Conservation (phyloP, 2,888 invertebrate genomes). For the Diloba caeruleocephala region DNA sequence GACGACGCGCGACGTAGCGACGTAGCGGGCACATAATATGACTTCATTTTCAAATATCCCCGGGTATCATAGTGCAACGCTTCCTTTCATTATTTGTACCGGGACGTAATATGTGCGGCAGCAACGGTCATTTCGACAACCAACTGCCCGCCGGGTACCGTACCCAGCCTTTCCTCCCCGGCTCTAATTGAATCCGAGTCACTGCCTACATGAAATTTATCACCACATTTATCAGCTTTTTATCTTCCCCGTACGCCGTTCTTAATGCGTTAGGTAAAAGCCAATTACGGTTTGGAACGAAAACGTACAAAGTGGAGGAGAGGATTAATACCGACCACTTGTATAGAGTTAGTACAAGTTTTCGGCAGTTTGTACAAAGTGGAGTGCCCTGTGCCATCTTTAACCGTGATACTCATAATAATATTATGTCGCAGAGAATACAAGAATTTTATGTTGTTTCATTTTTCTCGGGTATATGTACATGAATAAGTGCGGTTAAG, state of each 20-base stretch:
- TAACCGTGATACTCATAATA: constrained; percentile 10
- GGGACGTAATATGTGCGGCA: constrained; percentile 36
- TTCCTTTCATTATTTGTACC: constrained; percentile 45
- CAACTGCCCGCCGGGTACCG: constrained; percentile 47
- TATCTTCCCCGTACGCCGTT: constrained; percentile 62
- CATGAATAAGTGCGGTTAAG: constrained; percentile 39
- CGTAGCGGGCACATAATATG: constrained; percentile 27
- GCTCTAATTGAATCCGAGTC: constrained; percentile 71
- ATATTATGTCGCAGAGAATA: constrained; percentile 1
- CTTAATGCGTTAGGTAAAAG: constrained; percentile 62
- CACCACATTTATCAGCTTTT: constrained; percentile 71
- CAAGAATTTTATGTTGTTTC: constrained; percentile 5
- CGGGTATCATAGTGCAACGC: constrained; percentile 20
- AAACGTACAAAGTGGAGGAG: constrained; percentile 47
- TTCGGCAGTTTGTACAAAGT: constrained; percentile 28
- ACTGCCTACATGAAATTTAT: constrained; percentile 69
- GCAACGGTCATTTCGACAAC: constrained; percentile 53
- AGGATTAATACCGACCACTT: constrained; percentile 40
- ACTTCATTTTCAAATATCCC: constrained; percentile 42
- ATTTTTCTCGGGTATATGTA: constrained; percentile 27
- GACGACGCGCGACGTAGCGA: constrained; percentile 29
- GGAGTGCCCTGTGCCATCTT: constrained; percentile 10
- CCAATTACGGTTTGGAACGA: constrained; percentile 55
- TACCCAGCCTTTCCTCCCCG: constrained; percentile 53
- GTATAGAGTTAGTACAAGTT: constrained; percentile 36